phyloP scores from a whole-genome alignment of 2,113 vertebrate genomes.

The Suricata suricatta region DNA sequence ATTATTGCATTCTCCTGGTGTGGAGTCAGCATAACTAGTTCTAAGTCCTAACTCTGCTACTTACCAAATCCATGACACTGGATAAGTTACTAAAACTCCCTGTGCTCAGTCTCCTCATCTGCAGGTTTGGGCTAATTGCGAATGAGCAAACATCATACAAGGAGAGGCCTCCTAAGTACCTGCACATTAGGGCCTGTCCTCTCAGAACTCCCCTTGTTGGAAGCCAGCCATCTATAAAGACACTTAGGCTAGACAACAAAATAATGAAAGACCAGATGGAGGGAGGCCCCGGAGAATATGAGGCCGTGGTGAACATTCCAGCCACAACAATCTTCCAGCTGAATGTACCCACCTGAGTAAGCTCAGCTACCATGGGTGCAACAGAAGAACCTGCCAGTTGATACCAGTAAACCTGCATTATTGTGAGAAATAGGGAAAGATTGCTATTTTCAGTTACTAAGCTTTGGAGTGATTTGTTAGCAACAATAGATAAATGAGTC shows the following conservation, averaged over 20 bases:
- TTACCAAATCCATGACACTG: background rate
- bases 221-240: background rate
- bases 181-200: background rate
- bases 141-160: background rate
- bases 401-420: background rate
- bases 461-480: background rate
- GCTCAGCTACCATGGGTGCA: background rate
- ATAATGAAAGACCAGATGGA: background rate
- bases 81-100: background rate
- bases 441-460: background rate
- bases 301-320: background rate
- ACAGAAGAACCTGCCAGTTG: background rate
- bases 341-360: background rate
- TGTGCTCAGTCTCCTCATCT: background rate
- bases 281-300: background rate
- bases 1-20: background rate
- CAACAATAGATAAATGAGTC: background rate
- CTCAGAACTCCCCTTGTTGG: background rate
- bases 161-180: background rate
- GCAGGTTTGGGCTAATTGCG: background rate
- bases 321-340: background rate
- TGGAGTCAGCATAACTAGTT: background rate
- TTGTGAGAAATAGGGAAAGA: background rate
- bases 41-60: background rate
- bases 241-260: background rate